phyloP scores from a whole-genome alignment of 2,113 vertebrate genomes.

The Brienomyrus brachyistius region DNA sequence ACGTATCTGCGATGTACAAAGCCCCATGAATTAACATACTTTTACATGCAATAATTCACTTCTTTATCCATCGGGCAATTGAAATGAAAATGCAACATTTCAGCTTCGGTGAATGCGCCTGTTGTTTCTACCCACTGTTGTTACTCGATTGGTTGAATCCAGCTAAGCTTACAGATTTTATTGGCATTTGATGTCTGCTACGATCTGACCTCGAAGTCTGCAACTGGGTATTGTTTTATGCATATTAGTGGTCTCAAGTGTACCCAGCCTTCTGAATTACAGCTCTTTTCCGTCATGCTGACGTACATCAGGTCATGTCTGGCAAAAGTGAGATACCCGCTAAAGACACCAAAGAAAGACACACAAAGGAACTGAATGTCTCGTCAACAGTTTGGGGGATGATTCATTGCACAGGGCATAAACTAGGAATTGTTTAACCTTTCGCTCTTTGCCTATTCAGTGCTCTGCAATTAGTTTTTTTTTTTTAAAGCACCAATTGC shows the following conservation, averaged over 20 bases:
- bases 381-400: neutral
- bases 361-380: neutral
- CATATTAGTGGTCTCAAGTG: neutral
- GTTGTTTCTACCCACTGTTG: neutral
- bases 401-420: neutral
- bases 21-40: neutral
- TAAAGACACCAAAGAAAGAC: neutral
- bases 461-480: neutral
- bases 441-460: neutral
- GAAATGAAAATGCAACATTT: neutral
- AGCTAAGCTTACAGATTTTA: neutral
- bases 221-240: neutral
- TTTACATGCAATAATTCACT: neutral
- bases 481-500: neutral
- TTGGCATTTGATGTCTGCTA: neutral
- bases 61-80: neutral
- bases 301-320: constrained; percentile 11
- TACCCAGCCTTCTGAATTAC: neutral
- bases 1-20: neutral
- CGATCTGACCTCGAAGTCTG: neutral
- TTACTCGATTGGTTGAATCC: neutral
- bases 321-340: neutral
- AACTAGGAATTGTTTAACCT: neutral
- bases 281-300: neutral
- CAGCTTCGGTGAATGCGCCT: neutral